Evolutionary conservation across 2,113 vertebrate species (phyloP).

Genomic region (Peromyscus polionotus): DNA sequence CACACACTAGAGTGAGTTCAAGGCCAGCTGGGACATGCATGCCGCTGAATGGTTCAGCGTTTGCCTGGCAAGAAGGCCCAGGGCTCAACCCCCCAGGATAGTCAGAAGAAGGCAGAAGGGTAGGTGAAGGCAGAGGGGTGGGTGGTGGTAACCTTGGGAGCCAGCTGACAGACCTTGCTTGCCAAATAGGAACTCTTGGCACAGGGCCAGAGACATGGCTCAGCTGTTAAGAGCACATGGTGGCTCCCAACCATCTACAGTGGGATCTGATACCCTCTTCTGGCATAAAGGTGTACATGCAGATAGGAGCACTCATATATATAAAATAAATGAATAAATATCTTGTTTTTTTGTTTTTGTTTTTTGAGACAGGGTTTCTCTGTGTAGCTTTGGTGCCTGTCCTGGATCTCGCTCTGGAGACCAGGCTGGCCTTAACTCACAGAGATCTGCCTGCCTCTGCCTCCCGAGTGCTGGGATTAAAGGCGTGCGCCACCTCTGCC

Average conservation of each 20-base stretch:
- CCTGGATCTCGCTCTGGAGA: no score
- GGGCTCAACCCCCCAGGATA: not conserved
- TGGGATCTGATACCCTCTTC: not conserved
- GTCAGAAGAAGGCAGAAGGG: not conserved
- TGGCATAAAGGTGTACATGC: not conserved
- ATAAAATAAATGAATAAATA: not conserved
- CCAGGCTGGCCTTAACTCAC: no score
- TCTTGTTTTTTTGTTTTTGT: no score
- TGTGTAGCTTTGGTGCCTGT: no score
- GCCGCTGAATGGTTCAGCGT: not conserved
- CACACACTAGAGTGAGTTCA: not conserved
- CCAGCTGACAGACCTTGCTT: not conserved
- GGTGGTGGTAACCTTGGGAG: not conserved
- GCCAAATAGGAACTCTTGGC: not conserved
- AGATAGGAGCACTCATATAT: not conserved
- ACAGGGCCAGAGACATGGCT: not conserved
- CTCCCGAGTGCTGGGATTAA: no score
- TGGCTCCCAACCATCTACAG: not conserved
- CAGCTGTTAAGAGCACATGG: not conserved
- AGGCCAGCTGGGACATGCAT: not conserved
- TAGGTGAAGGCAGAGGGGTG: not conserved
- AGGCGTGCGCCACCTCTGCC: no score
- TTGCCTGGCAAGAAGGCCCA: not conserved
- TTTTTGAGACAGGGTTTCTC: no score
- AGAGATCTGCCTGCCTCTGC: no score